Evolutionary conservation across 2,797 vertebrate species (phyloP).

Genomic region (Ptychadena robeensis): DNA sequence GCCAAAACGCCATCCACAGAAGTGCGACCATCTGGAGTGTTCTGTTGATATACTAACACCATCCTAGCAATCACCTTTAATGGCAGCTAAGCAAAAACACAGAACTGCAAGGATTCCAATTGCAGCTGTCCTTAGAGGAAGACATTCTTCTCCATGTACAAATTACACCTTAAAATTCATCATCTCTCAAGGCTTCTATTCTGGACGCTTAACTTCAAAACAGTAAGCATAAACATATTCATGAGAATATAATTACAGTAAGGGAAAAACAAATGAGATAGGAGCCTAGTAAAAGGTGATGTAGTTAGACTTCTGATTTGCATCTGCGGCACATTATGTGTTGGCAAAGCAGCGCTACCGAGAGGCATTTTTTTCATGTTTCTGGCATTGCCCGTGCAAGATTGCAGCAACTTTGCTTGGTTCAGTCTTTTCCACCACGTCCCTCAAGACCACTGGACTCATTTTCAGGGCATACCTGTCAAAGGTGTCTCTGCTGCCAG

Average conservation of each 20-base stretch:
- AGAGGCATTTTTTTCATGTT: not conserved
- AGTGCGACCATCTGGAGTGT: slow-evolving; percentile 56
- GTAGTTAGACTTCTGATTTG: slow-evolving; percentile 52
- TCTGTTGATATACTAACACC: slow-evolving; percentile 48
- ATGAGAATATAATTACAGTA: slow-evolving; percentile 46
- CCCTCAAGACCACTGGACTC: not conserved
- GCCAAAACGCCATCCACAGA: slow-evolving; percentile 54
- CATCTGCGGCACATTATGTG: slow-evolving; percentile 29
- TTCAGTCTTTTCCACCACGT: not conserved
- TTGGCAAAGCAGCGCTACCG: slow-evolving; percentile 1
- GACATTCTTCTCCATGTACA: slow-evolving; percentile 13
- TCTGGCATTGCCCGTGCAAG: not conserved
- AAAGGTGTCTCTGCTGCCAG: not conserved
- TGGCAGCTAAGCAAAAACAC: slow-evolving; percentile 30
- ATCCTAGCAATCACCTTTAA: slow-evolving; percentile 51
- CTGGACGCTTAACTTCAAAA: slow-evolving; percentile 37
- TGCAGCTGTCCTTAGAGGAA: not conserved
- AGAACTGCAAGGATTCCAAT: slow-evolving; percentile 33
- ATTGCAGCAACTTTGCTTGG: not conserved
- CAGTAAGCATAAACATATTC: slow-evolving; percentile 50
- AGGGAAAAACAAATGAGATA: slow-evolving; percentile 25
- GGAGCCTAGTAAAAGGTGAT: slow-evolving; percentile 37
- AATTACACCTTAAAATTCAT: slow-evolving; percentile 39
- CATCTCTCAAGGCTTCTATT: slow-evolving; percentile 27
- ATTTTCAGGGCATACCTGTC: not conserved